phyloP scores from a whole-genome alignment of 2,888 invertebrate genomes.

The Drosophila subsilvestris region DNA sequence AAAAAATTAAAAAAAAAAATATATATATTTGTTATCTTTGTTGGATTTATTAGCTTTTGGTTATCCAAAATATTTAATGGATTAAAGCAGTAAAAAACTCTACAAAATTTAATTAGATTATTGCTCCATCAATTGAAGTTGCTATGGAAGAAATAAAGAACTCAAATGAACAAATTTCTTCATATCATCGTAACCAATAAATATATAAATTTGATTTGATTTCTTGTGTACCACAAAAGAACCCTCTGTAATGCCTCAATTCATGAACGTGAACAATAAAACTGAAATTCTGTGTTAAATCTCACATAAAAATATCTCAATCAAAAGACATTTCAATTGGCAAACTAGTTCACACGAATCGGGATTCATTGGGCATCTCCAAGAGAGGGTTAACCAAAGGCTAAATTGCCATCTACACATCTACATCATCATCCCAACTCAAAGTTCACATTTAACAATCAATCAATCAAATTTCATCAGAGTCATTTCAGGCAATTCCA shows the following conservation, averaged over 20 bases:
- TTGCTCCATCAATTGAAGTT: too few species aligned
- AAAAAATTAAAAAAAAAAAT: too few species aligned
- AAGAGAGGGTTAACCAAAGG: constrained; percentile 36
- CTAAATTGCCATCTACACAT: constrained; percentile 34
- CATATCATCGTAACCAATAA: not conserved
- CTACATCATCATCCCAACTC: constrained; percentile 34
- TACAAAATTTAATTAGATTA: too few species aligned
- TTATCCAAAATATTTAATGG: too few species aligned
- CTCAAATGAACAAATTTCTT: not conserved
- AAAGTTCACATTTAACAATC: constrained; percentile 51
- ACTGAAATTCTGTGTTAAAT: not conserved
- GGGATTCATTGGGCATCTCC: not conserved
- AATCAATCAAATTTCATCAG: constrained; percentile 57
- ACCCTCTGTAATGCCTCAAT: not conserved
- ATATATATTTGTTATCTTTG: too few species aligned
- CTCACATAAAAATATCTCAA: not conserved
- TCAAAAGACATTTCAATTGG: constrained; percentile 12
- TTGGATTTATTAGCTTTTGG: too few species aligned
- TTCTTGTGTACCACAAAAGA: not conserved
- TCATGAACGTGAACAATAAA: not conserved
- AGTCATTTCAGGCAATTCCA: constrained; percentile 47
- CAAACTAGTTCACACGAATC: constrained; percentile 41
- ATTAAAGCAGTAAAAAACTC: too few species aligned
- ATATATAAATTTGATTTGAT: not conserved
- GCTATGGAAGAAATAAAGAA: too few species aligned